Evolutionary conservation across 1,140 invertebrate genomes (phyloP).

Genomic region (Eufriesea mexicana): DNA sequence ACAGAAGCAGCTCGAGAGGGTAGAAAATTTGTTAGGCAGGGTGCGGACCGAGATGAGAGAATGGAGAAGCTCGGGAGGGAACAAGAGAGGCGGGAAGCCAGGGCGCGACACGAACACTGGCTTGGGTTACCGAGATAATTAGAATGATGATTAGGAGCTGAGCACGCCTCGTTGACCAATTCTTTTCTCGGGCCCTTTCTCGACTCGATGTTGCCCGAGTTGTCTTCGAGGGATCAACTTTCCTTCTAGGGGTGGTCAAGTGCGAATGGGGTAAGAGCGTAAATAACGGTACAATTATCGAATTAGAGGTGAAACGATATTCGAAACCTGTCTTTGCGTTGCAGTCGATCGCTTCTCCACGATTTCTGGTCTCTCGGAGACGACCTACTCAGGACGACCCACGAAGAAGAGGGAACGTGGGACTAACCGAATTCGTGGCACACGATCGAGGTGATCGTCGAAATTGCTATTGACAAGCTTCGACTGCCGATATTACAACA

Average conservation of each 20-base stretch:
- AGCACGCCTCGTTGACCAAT: conserved; percentile 79
- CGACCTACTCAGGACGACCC: no score
- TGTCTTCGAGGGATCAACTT: conserved; percentile 38
- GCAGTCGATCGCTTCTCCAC: neutral
- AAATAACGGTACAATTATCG: conserved; percentile 22
- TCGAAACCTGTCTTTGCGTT: no score
- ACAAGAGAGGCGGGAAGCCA: conserved; percentile 70
- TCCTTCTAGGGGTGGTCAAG: conserved; percentile 12
- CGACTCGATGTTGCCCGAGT: neutral
- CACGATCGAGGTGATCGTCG: conserved; percentile 20
- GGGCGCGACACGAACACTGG: conserved; percentile 68
- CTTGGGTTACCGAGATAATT: conserved; percentile 81
- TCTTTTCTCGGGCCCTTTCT: conserved; percentile 57
- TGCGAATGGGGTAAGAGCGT: neutral
- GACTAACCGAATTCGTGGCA: conserved; percentile 26
- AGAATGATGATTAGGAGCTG: conserved; percentile 79
- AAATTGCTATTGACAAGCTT: conserved; percentile 62
- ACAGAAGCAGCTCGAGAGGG: conserved; percentile 13
- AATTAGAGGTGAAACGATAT: neutral
- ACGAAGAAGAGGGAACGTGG: conserved; percentile 20
- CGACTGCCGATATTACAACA: conserved; percentile 72
- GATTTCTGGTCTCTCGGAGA: no score
- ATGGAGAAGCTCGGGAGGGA: conserved; percentile 53
- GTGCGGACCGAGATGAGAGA: conserved; percentile 48
- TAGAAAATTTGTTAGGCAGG: conserved; percentile 48